Percentiles rank a stretch among this genome's conserved stretches.
Conservation (phyloP, 2,797 vertebrate species). For the Acanthopagrus latus region DNA sequence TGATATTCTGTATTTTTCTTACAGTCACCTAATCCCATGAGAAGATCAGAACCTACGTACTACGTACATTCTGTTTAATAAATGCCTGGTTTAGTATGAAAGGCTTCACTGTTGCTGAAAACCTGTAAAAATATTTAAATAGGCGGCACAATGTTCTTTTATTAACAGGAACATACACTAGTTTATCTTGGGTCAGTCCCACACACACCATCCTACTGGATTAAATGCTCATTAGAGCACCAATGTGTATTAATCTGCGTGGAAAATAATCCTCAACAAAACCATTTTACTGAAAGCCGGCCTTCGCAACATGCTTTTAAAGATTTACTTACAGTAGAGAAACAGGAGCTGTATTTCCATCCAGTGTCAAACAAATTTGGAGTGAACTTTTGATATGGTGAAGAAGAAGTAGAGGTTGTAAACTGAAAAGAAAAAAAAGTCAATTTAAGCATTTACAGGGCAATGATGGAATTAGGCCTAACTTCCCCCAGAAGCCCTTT, state of each 20-base stretch:
- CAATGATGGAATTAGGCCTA: too few relatives aligned
- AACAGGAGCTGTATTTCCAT: too few relatives aligned
- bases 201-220: background rate
- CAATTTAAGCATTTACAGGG: too few relatives aligned
- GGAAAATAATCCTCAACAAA: background rate
- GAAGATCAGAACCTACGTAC: slow-evolving; percentile 11
- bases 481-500: too few relatives aligned
- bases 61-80: slow-evolving; percentile 2
- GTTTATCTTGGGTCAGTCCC: slow-evolving; percentile 6
- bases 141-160: background rate
- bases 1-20: background rate
- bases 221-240: background rate
- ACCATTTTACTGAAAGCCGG: background rate
- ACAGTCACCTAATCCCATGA: slow-evolving; percentile 19
- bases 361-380: too few relatives aligned
- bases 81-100: too few relatives aligned
- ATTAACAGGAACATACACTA: background rate
- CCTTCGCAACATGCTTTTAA: background rate
- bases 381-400: too few relatives aligned
- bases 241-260: background rate
- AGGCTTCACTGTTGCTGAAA: background rate
- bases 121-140: background rate
- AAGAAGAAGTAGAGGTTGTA: too few relatives aligned
- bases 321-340: background rate
- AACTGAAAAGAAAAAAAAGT: too few relatives aligned